Evolutionary conservation across 2,888 invertebrate genomes (phyloP).

Genomic region (Parapristionchus giblindavisi): DNA sequence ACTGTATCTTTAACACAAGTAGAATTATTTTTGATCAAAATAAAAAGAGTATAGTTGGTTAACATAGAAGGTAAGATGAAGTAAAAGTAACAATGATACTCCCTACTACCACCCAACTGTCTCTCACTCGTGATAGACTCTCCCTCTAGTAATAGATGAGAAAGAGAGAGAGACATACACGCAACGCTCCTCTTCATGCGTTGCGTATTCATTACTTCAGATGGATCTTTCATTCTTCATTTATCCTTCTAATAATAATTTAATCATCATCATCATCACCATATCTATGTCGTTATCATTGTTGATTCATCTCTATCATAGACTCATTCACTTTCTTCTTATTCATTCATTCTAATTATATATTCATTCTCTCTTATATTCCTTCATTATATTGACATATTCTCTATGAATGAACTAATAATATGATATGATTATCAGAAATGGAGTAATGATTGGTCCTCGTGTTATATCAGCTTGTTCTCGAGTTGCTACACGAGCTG

Average conservation of each 20-base stretch:
- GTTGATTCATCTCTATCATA: conserved; percentile 19
- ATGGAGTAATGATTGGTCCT: conserved; percentile 30
- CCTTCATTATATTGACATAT: too few relatives aligned
- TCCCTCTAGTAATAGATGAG: conserved; percentile 8
- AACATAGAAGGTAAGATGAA: not conserved
- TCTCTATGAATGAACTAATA: not conserved
- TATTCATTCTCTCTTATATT: too few relatives aligned
- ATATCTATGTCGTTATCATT: not conserved
- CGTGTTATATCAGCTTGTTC: conserved; percentile 46
- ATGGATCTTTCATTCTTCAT: not conserved
- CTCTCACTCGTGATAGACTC: conserved; percentile 24
- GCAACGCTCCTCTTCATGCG: conserved; percentile 31
- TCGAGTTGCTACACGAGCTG: conserved; percentile 58
- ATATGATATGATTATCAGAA: conserved; percentile 5
- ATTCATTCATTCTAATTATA: too few relatives aligned
- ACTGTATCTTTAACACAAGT: too few relatives aligned
- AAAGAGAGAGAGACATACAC: conserved; percentile 13
- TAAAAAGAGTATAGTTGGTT: too few relatives aligned
- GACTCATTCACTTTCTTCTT: too few relatives aligned
- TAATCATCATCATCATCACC: not conserved
- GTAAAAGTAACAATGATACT: not conserved
- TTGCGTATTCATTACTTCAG: not conserved
- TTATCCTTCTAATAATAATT: not conserved
- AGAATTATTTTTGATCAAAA: too few relatives aligned
- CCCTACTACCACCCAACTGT: not conserved